Evolutionary conservation across 2,113 vertebrate species (phyloP).

Genomic region (Ploceus nigricollis): DNA sequence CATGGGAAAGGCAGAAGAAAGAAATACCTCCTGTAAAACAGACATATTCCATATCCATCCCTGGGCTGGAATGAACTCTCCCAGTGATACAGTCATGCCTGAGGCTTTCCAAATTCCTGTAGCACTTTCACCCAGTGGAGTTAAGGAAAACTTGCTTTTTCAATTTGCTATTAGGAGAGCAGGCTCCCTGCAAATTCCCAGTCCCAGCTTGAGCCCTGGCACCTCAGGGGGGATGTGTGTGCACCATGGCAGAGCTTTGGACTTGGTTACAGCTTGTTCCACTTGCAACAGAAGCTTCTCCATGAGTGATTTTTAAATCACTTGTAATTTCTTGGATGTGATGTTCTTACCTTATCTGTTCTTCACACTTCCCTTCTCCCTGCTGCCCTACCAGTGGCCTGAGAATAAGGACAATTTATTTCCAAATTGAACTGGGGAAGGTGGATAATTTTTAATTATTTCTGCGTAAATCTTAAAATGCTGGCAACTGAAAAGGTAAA

Average conservation of each 20-base stretch:
- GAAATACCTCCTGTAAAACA: not conserved
- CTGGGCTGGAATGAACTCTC: not conserved
- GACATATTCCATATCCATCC: not conserved
- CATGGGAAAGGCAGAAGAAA: not conserved
- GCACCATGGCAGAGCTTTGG: not conserved
- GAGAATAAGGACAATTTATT: not conserved
- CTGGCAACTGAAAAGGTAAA: not conserved
- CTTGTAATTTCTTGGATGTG: slow-evolving; percentile 44
- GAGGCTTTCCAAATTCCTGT: not conserved
- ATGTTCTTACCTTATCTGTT: not conserved
- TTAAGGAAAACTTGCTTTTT: not conserved
- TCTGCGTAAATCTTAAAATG: not conserved
- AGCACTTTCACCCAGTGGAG: rapidly evolving
- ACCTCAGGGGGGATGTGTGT: not conserved
- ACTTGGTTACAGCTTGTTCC: not conserved
- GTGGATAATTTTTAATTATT: not conserved
- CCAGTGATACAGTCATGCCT: not conserved
- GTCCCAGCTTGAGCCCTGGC: not conserved
- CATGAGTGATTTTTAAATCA: not conserved
- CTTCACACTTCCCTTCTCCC: not conserved
- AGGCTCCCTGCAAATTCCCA: not conserved
- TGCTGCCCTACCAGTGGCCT: not conserved
- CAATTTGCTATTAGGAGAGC: not conserved
- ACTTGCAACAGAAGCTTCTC: not conserved
- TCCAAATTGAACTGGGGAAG: not conserved